These are phyloP conservation scores for Itoplectis maculator DNA, from an alignment of 2,888 invertebrate species.

Conservation along the genomic window DNA sequence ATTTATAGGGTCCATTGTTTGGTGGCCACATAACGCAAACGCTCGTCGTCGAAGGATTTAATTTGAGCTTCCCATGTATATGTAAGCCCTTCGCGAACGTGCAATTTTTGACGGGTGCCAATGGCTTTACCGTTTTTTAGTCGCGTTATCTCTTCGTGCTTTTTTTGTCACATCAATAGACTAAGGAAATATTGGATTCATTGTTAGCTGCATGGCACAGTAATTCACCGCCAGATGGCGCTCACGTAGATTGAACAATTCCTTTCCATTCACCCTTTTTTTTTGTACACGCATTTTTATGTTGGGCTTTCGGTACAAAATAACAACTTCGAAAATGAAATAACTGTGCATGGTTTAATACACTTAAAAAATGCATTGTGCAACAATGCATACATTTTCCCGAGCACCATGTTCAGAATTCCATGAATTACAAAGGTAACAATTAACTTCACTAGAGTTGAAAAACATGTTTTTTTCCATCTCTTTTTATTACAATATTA, in stretches of 20 bases:
- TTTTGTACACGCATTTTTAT: no score
- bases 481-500: no score
- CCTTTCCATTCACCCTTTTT: neutral
- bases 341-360: neutral
- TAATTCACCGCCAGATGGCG: neutral
- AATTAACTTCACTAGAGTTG: neutral
- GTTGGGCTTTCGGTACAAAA: no score
- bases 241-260: neutral
- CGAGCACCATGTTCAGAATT: neutral
- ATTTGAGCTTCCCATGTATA: constrained; percentile 6
- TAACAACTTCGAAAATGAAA: neutral
- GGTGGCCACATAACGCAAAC: neutral
- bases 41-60: neutral
- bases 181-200: neutral
- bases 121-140: neutral
- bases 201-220: neutral
- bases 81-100: neutral
- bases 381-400: no score
- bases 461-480: no score
- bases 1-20: neutral
- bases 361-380: no score
- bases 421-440: neutral
- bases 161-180: neutral
- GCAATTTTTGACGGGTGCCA: neutral
- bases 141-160: neutral